Evolutionary conservation across 1,140 invertebrate species (phyloP).

Genomic region (Calliphora vicina): DNA sequence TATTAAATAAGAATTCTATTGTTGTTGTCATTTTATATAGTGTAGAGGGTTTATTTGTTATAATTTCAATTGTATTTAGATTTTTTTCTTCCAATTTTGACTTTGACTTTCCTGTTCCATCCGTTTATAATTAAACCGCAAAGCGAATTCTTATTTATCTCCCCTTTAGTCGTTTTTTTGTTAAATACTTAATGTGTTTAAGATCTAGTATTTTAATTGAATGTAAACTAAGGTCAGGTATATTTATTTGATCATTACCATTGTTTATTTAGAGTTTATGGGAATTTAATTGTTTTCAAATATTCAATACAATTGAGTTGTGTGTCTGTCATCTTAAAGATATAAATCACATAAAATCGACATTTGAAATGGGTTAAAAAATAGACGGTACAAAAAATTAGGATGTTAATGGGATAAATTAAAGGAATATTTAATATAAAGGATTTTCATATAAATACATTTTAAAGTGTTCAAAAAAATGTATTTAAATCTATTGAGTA

Average conservation of each 20-base stretch:
- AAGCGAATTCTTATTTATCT: background rate
- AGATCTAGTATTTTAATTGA: background rate
- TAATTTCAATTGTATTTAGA: background rate
- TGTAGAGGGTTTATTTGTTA: background rate
- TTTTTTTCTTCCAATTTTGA: background rate
- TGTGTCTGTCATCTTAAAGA: constrained; percentile 9
- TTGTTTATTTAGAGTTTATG: background rate
- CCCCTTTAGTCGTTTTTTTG: background rate
- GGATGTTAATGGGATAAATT: too few relatives aligned
- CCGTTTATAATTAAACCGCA: background rate
- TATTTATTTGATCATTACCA: background rate
- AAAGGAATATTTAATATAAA: too few relatives aligned
- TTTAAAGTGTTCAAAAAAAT: too few relatives aligned
- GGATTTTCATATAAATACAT: too few relatives aligned
- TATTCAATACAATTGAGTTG: background rate
- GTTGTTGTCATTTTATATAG: background rate
- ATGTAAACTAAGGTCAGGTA: background rate
- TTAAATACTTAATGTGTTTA: background rate
- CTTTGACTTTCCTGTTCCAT: background rate
- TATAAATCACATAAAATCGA: constrained; percentile 7
- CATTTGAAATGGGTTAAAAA: background rate
- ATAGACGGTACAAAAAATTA: background rate
- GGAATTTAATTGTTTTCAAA: background rate
- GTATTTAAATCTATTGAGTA: too few relatives aligned
- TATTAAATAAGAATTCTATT: background rate